Percentiles rank a stretch among this genome's conserved stretches.
Conservation (phyloP, 2,113 vertebrate genomes). For the Callithrix jacchus region DNA sequence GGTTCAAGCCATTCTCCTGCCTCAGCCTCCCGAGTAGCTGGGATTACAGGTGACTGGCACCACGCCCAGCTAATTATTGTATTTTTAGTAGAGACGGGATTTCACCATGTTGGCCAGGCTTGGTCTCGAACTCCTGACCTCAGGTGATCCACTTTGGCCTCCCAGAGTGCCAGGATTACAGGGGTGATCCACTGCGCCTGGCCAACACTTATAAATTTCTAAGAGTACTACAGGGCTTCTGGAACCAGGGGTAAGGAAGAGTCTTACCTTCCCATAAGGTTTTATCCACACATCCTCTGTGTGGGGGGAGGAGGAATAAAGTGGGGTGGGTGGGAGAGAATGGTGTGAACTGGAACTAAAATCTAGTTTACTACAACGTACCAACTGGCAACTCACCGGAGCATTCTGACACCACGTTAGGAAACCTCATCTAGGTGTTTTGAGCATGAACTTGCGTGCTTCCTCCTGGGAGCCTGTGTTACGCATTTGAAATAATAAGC, state of each 20-base stretch:
- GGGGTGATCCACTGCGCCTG: too few relatives aligned
- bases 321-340: not conserved
- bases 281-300: too few relatives aligned
- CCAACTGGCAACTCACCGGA: not conserved
- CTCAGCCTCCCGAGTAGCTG: too few relatives aligned
- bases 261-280: not conserved
- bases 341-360: not conserved
- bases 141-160: too few relatives aligned
- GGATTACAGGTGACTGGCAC: too few relatives aligned
- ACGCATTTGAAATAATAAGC: not conserved
- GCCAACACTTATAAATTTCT: not conserved
- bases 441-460: not conserved
- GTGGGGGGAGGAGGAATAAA: not conserved
- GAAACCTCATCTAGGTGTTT: not conserved
- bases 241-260: not conserved
- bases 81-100: too few relatives aligned
- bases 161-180: too few relatives aligned
- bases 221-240: not conserved
- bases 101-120: too few relatives aligned
- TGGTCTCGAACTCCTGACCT: too few relatives aligned
- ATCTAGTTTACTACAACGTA: not conserved
- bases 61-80: too few relatives aligned
- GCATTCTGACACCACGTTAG: not conserved
- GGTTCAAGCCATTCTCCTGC: too few relatives aligned
- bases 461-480: not conserved